A percentile compares a stretch with the other conserved stretches of the same genome.
Evolutionary conservation across 2,797 vertebrate species (phyloP).

Genomic region (Notamacropus eugenii): DNA sequence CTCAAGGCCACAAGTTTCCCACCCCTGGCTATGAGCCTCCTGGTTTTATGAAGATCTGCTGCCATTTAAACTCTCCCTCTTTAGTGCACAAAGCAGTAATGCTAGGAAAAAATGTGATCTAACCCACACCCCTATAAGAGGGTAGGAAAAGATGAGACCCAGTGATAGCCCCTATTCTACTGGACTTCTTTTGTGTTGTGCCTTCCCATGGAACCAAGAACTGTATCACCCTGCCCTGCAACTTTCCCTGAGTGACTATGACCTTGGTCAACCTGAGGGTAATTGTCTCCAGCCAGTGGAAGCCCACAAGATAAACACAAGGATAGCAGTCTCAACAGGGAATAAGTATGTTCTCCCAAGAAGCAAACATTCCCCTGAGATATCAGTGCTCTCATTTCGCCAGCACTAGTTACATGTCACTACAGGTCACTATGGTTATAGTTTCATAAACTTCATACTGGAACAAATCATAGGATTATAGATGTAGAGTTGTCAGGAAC

Average conservation of each 20-base stretch:
- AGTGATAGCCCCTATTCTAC: not conserved
- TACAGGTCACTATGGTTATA: not conserved
- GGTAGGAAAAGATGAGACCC: not conserved
- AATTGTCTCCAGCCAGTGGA: not conserved
- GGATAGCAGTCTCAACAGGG: not conserved
- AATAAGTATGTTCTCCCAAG: not conserved
- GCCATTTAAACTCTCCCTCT: not conserved
- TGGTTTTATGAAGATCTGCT: not conserved
- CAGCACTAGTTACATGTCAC: not conserved
- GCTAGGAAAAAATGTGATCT: not conserved
- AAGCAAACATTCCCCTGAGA: not conserved
- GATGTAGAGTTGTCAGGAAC: not conserved
- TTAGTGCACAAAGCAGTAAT: not conserved
- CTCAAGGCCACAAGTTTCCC: too few relatives aligned
- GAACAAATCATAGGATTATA: not conserved
- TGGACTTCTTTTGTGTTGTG: not conserved
- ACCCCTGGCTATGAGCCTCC: not conserved
- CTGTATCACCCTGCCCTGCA: not conserved
- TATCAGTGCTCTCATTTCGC: not conserved
- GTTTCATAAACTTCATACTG: not conserved
- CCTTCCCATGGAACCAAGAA: not conserved
- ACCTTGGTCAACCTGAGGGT: not conserved
- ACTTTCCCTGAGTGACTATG: not conserved
- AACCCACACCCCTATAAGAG: not conserved
- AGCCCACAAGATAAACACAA: not conserved